phyloP scores from a whole-genome alignment of 1,140 invertebrate species.

The Arctopsyche grandis region DNA sequence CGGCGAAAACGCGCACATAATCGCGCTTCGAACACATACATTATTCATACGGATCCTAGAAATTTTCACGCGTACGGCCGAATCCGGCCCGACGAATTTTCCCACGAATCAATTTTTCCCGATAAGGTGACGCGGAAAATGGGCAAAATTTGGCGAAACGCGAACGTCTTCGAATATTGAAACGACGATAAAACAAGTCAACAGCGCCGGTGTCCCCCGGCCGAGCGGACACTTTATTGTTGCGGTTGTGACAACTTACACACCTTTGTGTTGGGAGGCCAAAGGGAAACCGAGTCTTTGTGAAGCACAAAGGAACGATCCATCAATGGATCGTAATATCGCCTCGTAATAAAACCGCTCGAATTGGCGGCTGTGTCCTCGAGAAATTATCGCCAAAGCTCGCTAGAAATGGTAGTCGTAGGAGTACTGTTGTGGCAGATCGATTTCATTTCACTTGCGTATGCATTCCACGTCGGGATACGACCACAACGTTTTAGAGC shows the following conservation, averaged over 20 bases:
- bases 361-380: neutral
- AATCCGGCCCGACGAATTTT: neutral
- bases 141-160: neutral
- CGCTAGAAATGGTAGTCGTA: neutral
- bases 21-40: conserved; percentile 21
- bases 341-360: conserved; percentile 18
- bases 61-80: neutral
- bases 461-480: too few relatives aligned
- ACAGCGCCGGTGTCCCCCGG: conserved; percentile 26
- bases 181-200: conserved; percentile 48
- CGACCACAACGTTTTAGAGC: too few relatives aligned
- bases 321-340: conserved; percentile 29
- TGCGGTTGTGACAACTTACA: conserved; percentile 37
- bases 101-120: neutral
- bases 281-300: conserved; percentile 10
- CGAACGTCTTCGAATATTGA: conserved; percentile 32
- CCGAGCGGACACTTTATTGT: conserved; percentile 45
- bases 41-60: neutral
- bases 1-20: conserved; percentile 2
- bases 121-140: neutral
- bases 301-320: conserved; percentile 33
- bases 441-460: neutral
- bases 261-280: conserved; percentile 38
- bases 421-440: neutral
- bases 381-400: conserved; percentile 15